Evolutionary conservation across 2,888 invertebrate species (phyloP), one percentile per base, ranked within the genome.

Genomic region (Frankliniella intonsa): DNA sequence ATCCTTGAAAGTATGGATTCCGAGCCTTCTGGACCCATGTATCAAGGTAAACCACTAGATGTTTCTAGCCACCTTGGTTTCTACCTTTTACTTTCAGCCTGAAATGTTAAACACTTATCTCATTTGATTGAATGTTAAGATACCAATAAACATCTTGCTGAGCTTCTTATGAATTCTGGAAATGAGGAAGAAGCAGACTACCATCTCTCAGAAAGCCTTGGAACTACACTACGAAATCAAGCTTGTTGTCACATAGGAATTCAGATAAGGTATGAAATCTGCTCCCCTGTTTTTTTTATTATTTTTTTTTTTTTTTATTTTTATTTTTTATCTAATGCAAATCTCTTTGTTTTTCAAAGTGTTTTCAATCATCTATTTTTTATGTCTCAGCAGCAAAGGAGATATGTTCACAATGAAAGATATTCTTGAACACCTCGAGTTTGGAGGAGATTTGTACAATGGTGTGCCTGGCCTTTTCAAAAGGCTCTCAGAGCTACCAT

Each of bases 141-240:
- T 50, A 49, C 76, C 11, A 81, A 83, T 19, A 84, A 83, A 80
- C 82, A 83, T n/a, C 82, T 84, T 12, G 84, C 83, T 8, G 50
- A 80, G 38, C n/a, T 84, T 50, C 82, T 81, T 80, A 80, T 83
- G 65, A 80, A 82, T 19, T 81, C 81, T 25, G 82, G 79, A n/a
- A 82, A 84, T 79, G 82, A 84, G 50, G 76, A 83, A 25, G 84
- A 84, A 65, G 83, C 84, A 8, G 82, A 83, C 50, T 84, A 82
- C 80, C 84, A 84, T 81, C 81, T 84, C n/a, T 82, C 83, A 12
- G 84, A 84, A 80, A 82, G 84, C 3, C 84, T 83, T 83, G 84
- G 81, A 19, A 81, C 80, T 12, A 81, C 81, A 25, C n/a, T 82
- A 19, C 50, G 82, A 11, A 76, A 51, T 79, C 38, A 38, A 25